Base-by-base conservation (phyloP, 2,888 invertebrate species). In the Chrysolina americana region DNA sequence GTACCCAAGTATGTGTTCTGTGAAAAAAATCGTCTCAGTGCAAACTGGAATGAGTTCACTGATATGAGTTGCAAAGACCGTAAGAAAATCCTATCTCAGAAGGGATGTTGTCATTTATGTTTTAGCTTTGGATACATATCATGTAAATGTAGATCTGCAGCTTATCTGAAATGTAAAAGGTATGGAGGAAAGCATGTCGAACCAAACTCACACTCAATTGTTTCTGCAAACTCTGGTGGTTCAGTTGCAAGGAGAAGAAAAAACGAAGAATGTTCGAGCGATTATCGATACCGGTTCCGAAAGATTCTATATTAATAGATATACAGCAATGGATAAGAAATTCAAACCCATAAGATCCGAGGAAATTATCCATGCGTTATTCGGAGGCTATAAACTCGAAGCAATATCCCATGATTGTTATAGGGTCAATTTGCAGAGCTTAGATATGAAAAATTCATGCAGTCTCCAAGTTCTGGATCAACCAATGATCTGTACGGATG, bases 71-170 rank as follows among this genome's bases (percentile, higher is more conserved):
- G 11, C 23, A 21, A 59, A 59, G 59, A 19, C 11, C 59, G 59
- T 59, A 19, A 59, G 17, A 59, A 19, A 59, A 59, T 59, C 59
- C 59, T 59, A 21, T 53, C 53, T 53, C 53, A 19, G 21, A 59
- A 59, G 21, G 59, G 59, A 19, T 59, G 21, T 59, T 59, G 59
- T 19, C 59, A 59, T 59, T 59, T 19, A 10, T 59, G 59, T 19
- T 19, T 19, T 11, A 59, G 21, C n/a, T 59, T 59, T 19, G 59
- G 59, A 11, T 11, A 59, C 19, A 53, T 53, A 53, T 6, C 53
- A 6, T 10, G 21, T 41, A 41, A 41, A 41, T 41, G 41, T 41
- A 41, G 41, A 41, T 41, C 41, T 41, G 41, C 6, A 9, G 41
- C 11, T 41, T 11, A 41, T 6, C 11, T 41, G 41, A 41, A 41